Percentiles rank a stretch among this genome's conserved stretches.
Conservation (phyloP, 2,888 invertebrate genomes). For the Protodeltote pygarga region DNA sequence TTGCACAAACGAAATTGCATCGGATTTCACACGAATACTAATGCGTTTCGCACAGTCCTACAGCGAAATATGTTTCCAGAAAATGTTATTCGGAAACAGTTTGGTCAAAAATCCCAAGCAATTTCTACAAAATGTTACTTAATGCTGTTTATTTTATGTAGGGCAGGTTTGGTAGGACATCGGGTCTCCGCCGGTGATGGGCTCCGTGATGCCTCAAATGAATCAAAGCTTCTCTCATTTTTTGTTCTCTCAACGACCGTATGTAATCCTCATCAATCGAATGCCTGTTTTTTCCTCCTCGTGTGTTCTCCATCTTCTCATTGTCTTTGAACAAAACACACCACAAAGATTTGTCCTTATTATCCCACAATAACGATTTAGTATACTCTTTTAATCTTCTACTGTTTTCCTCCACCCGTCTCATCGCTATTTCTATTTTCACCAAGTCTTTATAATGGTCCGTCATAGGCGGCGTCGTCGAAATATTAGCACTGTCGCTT, state of each 20-base stretch:
- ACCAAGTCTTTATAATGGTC: conserved; percentile 85
- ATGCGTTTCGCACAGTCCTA: conserved; percentile 9
- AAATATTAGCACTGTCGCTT: conserved; percentile 68
- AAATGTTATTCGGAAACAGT: conserved; percentile 8
- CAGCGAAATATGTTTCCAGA: background rate
- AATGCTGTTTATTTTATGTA: conserved; percentile 72
- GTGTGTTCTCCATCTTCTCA: conserved; percentile 66
- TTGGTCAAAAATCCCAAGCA: conserved; percentile 35
- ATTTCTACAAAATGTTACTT: conserved; percentile 35
- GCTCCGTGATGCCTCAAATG: conserved; percentile 80
- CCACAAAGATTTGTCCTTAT: conserved; percentile 84
- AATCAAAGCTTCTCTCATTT: conserved; percentile 77
- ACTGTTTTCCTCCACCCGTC: conserved; percentile 84
- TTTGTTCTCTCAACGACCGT: conserved; percentile 74
- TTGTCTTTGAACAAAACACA: conserved; percentile 84
- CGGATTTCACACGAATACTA: conserved; percentile 16
- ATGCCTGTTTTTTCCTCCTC: conserved; percentile 62
- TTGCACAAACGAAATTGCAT: conserved; percentile 21
- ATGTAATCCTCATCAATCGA: conserved; percentile 76
- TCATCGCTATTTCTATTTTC: conserved; percentile 85
- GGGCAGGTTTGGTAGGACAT: conserved; percentile 71
- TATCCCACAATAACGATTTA: conserved; percentile 83
- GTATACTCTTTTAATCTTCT: conserved; percentile 83
- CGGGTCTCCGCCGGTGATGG: conserved; percentile 77
- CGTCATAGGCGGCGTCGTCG: conserved; percentile 67